Conservation (phyloP, 2,113 vertebrate genomes). For the Arvicanthis niloticus region DNA sequence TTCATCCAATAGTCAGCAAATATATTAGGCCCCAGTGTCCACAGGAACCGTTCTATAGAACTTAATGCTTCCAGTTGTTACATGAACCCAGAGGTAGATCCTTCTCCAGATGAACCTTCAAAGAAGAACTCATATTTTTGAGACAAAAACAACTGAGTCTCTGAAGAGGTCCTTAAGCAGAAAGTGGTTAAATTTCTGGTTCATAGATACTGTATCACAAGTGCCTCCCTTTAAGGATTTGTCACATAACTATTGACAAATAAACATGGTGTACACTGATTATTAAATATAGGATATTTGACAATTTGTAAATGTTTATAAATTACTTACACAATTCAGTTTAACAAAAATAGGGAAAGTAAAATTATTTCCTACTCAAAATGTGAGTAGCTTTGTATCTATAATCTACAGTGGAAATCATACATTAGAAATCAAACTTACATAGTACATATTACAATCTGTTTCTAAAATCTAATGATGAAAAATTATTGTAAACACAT, state of each 20-base stretch:
- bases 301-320: neutral
- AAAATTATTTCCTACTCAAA: neutral
- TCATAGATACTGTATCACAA: neutral
- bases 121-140: neutral
- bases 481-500: slow-evolving; percentile 4
- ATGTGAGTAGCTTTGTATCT: neutral
- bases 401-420: neutral
- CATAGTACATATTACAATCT: neutral
- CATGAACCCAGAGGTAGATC: neutral
- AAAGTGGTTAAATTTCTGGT: neutral
- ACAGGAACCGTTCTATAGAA: fast-evolving
- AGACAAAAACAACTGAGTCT: neutral
- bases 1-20: neutral
- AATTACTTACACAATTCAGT: neutral
- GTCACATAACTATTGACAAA: neutral
- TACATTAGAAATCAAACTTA: neutral
- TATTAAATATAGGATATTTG: neutral
- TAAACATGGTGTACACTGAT: neutral
- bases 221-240: neutral
- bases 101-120: neutral
- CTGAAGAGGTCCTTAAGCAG: neutral
- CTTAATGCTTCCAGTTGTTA: neutral
- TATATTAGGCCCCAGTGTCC: neutral
- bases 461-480: neutral
- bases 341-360: neutral